Evolutionary conservation across 2,888 invertebrate genomes (phyloP).

Genomic region (Chalcis sispes): DNA sequence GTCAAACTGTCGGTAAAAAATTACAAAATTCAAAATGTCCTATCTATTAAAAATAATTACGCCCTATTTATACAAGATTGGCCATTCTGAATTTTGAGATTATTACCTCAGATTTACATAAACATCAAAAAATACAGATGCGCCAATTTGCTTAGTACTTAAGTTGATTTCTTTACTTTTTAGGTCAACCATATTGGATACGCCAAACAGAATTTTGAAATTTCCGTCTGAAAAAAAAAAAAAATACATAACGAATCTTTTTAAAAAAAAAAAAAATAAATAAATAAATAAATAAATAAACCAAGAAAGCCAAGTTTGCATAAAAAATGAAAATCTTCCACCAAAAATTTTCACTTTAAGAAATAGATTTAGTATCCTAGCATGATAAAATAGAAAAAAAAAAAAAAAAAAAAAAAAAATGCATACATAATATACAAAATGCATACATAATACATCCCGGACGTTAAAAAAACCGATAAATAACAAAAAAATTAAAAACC

Average conservation of each 20-base stretch:
- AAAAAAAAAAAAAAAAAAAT: background rate
- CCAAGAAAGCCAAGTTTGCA: too few relatives aligned
- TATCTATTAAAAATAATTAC: background rate
- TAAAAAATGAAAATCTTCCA: too few relatives aligned
- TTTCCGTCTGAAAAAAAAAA: too few relatives aligned
- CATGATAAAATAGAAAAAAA: background rate
- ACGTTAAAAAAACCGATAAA: background rate
- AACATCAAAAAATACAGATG: background rate
- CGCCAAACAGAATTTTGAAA: slow-evolving; percentile 55
- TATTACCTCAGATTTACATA: background rate
- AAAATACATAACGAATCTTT: slow-evolving; percentile 1
- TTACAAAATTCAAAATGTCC: slow-evolving; percentile 55
- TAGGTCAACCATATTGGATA: slow-evolving; percentile 56
- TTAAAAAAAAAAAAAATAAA: background rate
- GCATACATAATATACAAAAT: too few relatives aligned
- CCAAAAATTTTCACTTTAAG: background rate
- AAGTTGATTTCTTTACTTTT: slow-evolving; percentile 11
- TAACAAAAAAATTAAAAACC: background rate
- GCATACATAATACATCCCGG: too few relatives aligned
- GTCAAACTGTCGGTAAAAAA: background rate
- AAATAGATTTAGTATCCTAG: background rate
- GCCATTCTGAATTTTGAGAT: slow-evolving; percentile 53
- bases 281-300: slow-evolving; percentile 5
- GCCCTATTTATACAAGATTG: slow-evolving; percentile 9
- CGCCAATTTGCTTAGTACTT: slow-evolving; percentile 12